phyloP scores from a whole-genome alignment of 2,113 vertebrate species.

The Nesogale talazaci region DNA sequence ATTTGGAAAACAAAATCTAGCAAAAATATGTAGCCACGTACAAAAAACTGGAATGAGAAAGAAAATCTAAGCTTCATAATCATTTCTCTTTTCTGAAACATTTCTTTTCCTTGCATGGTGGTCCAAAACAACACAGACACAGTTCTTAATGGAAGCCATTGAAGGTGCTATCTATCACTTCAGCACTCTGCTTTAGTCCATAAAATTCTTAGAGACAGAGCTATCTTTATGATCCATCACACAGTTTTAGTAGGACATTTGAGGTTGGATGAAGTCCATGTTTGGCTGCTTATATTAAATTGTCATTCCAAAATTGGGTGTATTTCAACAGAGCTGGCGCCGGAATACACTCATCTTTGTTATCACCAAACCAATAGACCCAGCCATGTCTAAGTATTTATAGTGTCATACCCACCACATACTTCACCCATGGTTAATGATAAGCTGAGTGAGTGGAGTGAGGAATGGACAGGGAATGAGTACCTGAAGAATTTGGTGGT shows the following conservation, averaged over 20 bases:
- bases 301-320: constrained; percentile 53
- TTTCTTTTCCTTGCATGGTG: constrained; percentile 25
- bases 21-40: background rate
- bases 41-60: background rate
- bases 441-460: background rate
- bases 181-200: constrained; percentile 53
- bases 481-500: background rate
- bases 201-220: constrained; percentile 72
- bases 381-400: constrained; percentile 21
- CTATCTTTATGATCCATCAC: constrained; percentile 75
- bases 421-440: background rate
- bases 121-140: constrained; percentile 28
- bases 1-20: background rate
- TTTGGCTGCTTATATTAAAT: constrained; percentile 72
- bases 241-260: constrained; percentile 71
- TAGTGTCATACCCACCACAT: background rate
- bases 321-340: constrained; percentile 69
- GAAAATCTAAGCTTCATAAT: background rate
- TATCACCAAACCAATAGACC: constrained; percentile 28
- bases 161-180: constrained; percentile 49
- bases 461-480: background rate
- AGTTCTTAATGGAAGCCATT: constrained; percentile 39
- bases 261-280: constrained; percentile 70
- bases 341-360: constrained; percentile 7
- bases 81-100: background rate